A percentile compares a stretch with the other conserved stretches of the same genome.
These are phyloP conservation scores for zebrafish (Danio rerio) DNA, from an alignment of 2,113 vertebrate species.

Conservation along the genomic window GRCz12tu NC_133199.1:21387501-21388000, in stretches of 20 bases:
- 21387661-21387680: neutral
- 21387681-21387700: neutral
- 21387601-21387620: constrained; percentile 11
- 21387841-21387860: neutral
- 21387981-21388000: too few species aligned
- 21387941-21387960: too few species aligned
- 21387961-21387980: too few species aligned
- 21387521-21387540: constrained; percentile 24
- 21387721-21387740: constrained; percentile 27
- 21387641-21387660: constrained; percentile 1
- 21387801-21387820: neutral
- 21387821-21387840: constrained; percentile 7
- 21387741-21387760: constrained; percentile 31
- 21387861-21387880: neutral
- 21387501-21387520: constrained; percentile 37
- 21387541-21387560: constrained; percentile 38
- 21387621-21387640: constrained; percentile 20
- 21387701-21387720: constrained; percentile 7
- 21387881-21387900: neutral
- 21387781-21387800: neutral
- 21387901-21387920: neutral
- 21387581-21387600: constrained; percentile 19
- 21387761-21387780: neutral
- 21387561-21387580: constrained; percentile 34
- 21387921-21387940: neutral